Base-by-base conservation (phyloP, 2,797 vertebrate genomes). In the Phylloscopus collybita region DNA sequence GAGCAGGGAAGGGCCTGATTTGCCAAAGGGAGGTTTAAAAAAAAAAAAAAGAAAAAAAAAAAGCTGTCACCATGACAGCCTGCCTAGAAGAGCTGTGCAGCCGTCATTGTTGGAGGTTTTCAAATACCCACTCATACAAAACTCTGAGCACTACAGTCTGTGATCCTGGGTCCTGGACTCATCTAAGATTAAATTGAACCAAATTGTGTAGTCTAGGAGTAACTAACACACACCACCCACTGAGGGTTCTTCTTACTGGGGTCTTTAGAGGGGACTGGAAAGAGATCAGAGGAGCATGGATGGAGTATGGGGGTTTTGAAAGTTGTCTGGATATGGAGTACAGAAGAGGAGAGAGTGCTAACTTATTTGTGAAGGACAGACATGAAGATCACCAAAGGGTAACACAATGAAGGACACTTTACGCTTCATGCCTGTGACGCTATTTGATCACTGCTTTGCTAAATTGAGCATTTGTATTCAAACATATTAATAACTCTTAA, bases 391-490 rank as follows among this genome's bases (percentile, higher is more conserved):
- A 36, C 27, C 72, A 42, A 49, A 60, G 36, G 20, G 9, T 54
- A 80, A 53, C 13, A 30, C 27, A 17, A 3, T 6, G 56, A 73
- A 54, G 51, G 51, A n/a, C n/a, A 14, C 5, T 57, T 66, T 21
- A 21, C 3, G 0, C 61, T 23, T 86, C 45, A 14, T 61, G 29
- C 25, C 23, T 61, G 25, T 85, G 76, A 50, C 10, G 3, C 25
- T 80, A 45, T 72, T 91, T 90, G 57, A 70, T 96, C 19, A n/a
- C 26, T 18, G 44, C 86, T 96, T 96, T 96, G 62, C 79, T 93
- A 92, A 97, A 94, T 26, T 44, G 90, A 94, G 75, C 76, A 38
- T 57, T 44, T 88, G n/a, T 93, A 94, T 91, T 73, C 49, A 74
- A 95, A 95, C 61, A 64, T 47, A 74, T 53, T 72, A 84, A 57